These are phyloP conservation scores for Helicolenus hilgendorfi DNA, from an alignment of 2,797 vertebrate genomes.

Conservation along the genomic window DNA sequence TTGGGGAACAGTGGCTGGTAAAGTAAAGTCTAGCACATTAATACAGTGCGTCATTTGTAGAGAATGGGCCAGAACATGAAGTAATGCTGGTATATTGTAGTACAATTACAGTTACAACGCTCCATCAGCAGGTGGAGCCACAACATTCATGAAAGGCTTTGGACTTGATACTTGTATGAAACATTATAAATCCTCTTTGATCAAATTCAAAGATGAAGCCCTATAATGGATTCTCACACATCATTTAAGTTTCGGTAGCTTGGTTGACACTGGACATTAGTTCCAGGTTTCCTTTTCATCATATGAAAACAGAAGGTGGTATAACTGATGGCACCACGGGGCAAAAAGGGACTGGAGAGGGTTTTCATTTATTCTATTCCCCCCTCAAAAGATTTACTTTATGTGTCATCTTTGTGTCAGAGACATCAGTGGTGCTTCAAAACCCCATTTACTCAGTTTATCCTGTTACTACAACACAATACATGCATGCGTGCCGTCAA, in stretches of 20 bases:
- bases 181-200: neutral
- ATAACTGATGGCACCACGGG: neutral
- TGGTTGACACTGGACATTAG: neutral
- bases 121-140: conserved; percentile 66
- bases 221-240: neutral
- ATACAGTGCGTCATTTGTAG: neutral
- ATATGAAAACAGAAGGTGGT: neutral
- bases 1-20: neutral
- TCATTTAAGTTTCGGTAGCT: neutral
- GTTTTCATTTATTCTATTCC: neutral
- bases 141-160: neutral
- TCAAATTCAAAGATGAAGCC: neutral
- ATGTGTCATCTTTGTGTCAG: neutral
- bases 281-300: neutral
- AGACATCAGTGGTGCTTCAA: neutral
- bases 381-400: neutral
- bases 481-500: neutral
- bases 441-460: neutral
- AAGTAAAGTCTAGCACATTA: neutral
- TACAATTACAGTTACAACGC: conserved; percentile 11
- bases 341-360: neutral
- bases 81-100: neutral
- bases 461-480: neutral
- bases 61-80: neutral
- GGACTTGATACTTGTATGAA: neutral